Base-by-base conservation (phyloP, 2,113 vertebrate species). In the Petrocephalus microphthalmus region DNA sequence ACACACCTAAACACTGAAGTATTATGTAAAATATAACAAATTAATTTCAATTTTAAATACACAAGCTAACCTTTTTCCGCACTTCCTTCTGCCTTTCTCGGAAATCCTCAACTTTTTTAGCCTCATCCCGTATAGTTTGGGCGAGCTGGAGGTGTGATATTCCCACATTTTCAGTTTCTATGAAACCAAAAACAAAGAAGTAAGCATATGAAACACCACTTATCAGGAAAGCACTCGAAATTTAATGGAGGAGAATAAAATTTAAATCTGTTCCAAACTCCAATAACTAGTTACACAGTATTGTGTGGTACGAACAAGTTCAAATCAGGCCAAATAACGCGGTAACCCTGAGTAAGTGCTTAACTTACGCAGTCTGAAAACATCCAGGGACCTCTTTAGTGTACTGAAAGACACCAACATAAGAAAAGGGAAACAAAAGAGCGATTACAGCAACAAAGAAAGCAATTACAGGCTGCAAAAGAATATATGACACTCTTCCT, bases 341-440 rank as follows among this genome's bases (percentile, higher is more conserved):
- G 17, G n/a, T 47, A 49, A 15, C 37, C 42, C 11, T 53, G 19
- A 57, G 67, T 52, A 53, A 64, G 17, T 29, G 33, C 53, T 64
- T 67, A 82, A 96, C 98, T 99, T 93, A 99, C 97, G 97, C 90
- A 97, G 95, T 92, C 99, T 99, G 89, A 99, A 97, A 91, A 97
- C 91, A 22, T 99, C 98, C 7, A 99, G 93, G 1, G 98, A 96
- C 91, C 95, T 95, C 94, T 98, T 99, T 92, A 99, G 91, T 0
- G 97, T 97, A 94, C 98, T 99, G 89, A 74, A 91, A 93, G 91
- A 92, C 86, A 94, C 42, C 93, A 42, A 89, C 86, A 45, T n/a
- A 10, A 5, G 5, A 13, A 49, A 83, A 13, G 7, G 78, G 37
- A 83, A 49, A 47, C 19, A 83, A 83, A 1, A 45, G 1, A 67